Conservation (phyloP, 2,113 vertebrate genomes). For the Seriola quinqueradiata region DNA sequence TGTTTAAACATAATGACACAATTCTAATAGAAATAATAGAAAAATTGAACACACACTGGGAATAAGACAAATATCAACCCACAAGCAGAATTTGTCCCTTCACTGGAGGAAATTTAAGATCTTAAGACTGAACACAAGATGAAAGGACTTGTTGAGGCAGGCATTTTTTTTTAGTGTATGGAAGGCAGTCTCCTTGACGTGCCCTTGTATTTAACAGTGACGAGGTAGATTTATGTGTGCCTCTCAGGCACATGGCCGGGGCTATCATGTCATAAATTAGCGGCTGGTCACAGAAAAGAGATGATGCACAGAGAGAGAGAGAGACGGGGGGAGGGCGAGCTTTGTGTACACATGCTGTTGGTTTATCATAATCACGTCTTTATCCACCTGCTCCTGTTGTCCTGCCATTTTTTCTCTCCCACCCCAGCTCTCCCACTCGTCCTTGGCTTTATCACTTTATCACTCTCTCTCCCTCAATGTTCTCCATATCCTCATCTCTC, state of each 20-base stretch:
- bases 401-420: conserved; percentile 28
- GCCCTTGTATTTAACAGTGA: conserved; percentile 77
- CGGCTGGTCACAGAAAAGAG: conserved; percentile 53
- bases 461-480: conserved; percentile 2
- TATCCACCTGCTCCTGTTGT: conserved; percentile 56
- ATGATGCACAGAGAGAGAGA: conserved; percentile 34
- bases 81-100: background rate
- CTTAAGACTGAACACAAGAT: background rate
- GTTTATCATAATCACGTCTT: conserved; percentile 71
- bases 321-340: background rate
- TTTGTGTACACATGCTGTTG: conserved; percentile 62
- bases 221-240: conserved; percentile 77
- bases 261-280: conserved; percentile 79
- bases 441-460: conserved; percentile 46
- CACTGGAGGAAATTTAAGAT: background rate
- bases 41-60: background rate
- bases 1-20: background rate
- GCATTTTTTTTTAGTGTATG: conserved; percentile 17
- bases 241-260: conserved; percentile 59
- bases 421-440: conserved; percentile 11
- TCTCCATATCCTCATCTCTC: background rate
- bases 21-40: background rate
- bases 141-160: conserved; percentile 20
- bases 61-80: background rate
- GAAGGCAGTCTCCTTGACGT: conserved; percentile 56